These are phyloP conservation scores for Aquatica leii DNA, from an alignment of 2,888 invertebrate species.

Conservation along the genomic window DNA sequence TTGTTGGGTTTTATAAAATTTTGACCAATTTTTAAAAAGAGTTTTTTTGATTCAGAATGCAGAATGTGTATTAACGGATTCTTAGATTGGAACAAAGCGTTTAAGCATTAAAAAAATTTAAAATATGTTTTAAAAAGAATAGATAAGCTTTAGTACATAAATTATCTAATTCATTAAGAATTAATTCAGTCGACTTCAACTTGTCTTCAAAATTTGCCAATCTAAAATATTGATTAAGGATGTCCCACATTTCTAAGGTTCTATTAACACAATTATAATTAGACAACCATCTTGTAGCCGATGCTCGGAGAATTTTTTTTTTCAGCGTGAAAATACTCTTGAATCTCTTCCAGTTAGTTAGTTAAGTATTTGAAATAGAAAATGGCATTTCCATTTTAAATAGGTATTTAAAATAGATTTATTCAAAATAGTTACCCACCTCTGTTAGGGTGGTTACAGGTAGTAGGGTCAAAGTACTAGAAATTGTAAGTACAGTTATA, in stretches of 20 bases:
- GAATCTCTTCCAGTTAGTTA: background rate
- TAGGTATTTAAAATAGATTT: too few relatives aligned
- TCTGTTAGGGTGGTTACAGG: too few relatives aligned
- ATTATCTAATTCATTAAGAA: background rate
- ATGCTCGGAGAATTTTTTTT: background rate
- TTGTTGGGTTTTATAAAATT: background rate
- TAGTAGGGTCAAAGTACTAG: too few relatives aligned
- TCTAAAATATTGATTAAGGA: background rate
- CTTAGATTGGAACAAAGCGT: background rate
- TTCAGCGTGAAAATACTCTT: background rate
- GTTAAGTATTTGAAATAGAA: too few relatives aligned
- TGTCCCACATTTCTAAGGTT: background rate
- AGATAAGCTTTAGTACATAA: background rate
- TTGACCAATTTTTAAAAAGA: background rate
- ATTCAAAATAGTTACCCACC: too few relatives aligned
- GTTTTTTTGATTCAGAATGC: background rate
- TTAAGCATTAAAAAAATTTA: background rate
- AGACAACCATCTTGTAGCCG: background rate
- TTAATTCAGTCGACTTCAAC: background rate
- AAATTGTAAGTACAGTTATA: too few relatives aligned
- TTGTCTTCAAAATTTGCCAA: background rate
- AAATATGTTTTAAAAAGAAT: background rate
- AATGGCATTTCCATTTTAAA: too few relatives aligned
- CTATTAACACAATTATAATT: background rate
- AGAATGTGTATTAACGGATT: background rate